These are phyloP conservation scores for Calycopis cecrops DNA, from an alignment of 1,140 invertebrate species.

Conservation along the genomic window DNA sequence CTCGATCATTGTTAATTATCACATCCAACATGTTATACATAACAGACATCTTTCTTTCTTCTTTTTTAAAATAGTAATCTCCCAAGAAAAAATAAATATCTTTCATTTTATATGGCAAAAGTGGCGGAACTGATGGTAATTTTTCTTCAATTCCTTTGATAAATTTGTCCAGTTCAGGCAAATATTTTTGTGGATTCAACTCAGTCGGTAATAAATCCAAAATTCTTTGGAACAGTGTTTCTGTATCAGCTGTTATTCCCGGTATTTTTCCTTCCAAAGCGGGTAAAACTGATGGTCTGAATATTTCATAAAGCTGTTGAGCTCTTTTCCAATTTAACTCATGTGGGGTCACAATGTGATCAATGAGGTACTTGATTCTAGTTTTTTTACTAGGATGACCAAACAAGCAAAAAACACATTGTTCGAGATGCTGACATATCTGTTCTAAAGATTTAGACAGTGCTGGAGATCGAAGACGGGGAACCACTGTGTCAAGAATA, in stretches of 20 bases:
- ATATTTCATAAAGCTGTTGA: slow-evolving; percentile 88
- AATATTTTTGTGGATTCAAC: slow-evolving; percentile 77
- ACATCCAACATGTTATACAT: slow-evolving; percentile 91
- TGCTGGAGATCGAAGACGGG: slow-evolving; percentile 78
- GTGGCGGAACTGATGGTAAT: slow-evolving; percentile 69
- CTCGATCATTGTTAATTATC: slow-evolving; percentile 83
- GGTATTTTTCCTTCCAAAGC: slow-evolving; percentile 87
- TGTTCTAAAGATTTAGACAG: slow-evolving; percentile 73
- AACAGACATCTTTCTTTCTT: slow-evolving; percentile 85
- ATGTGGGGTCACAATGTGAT: slow-evolving; percentile 85
- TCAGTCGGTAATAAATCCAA: slow-evolving; percentile 82
- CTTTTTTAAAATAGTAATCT: slow-evolving; percentile 94
- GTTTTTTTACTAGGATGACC: slow-evolving; percentile 88
- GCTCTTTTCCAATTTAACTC: slow-evolving; percentile 87
- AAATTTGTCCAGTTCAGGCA: slow-evolving; percentile 79
- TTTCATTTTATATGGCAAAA: slow-evolving; percentile 76
- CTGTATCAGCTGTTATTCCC: slow-evolving; percentile 85
- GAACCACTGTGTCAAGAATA: slow-evolving; percentile 83
- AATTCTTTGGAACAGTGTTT: slow-evolving; percentile 86
- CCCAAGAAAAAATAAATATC: slow-evolving; percentile 92
- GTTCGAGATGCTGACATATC: slow-evolving; percentile 86
- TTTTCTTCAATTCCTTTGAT: slow-evolving; percentile 78
- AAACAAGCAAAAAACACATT: slow-evolving; percentile 93
- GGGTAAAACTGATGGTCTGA: slow-evolving; percentile 85
- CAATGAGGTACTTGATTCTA: slow-evolving; percentile 80